phyloP scores from a whole-genome alignment of 2,113 vertebrate genomes.

The Anseranas semipalmata region DNA sequence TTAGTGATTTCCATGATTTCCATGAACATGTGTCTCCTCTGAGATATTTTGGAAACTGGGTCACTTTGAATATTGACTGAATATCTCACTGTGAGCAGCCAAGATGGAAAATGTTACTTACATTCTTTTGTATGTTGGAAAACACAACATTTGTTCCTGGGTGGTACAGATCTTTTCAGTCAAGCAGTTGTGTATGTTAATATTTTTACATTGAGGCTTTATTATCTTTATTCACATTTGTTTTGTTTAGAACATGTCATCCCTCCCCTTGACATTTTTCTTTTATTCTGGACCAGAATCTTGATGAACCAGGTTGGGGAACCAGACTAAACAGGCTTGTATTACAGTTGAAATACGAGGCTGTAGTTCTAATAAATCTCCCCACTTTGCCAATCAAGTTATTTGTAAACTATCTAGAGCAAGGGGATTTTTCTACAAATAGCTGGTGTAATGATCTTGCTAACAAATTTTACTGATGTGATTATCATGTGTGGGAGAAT shows the following conservation, averaged over 20 bases:
- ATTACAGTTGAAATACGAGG: neutral
- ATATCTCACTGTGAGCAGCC: neutral
- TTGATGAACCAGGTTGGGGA: neutral
- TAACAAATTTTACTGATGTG: neutral
- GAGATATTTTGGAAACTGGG: neutral
- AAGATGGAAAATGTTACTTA: constrained; percentile 25
- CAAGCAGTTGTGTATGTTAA: neutral
- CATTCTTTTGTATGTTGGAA: neutral
- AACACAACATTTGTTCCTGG: neutral
- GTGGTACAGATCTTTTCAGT: neutral
- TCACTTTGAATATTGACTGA: neutral
- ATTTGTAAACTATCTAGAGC: neutral
- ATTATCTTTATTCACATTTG: neutral
- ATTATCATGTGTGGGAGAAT: neutral
- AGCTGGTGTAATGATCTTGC: neutral
- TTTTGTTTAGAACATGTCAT: neutral
- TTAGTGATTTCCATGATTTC: neutral
- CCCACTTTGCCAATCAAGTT: neutral
- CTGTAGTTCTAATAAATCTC: neutral
- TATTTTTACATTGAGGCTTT: neutral
- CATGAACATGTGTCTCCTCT: neutral
- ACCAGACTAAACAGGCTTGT: neutral
- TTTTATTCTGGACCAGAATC: neutral
- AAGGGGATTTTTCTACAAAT: neutral
- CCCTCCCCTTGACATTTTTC: neutral